phyloP scores from a whole-genome alignment of 2,888 invertebrate species.

The Drosophila demipolita region DNA sequence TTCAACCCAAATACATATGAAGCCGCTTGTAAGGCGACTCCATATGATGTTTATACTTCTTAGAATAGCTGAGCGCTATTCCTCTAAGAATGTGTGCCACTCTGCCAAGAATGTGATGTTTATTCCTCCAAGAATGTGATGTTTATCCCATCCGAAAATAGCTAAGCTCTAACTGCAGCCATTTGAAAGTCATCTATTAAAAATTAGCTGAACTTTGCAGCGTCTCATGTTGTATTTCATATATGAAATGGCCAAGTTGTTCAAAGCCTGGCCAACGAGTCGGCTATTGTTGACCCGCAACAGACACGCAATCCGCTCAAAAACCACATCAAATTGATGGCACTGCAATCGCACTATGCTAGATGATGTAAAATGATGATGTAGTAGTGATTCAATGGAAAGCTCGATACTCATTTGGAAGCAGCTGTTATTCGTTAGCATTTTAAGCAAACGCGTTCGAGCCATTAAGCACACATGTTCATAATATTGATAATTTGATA shows the following conservation, averaged over 20 bases:
- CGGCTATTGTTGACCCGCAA: background rate
- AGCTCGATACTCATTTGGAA: background rate
- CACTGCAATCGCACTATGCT: conserved; percentile 20
- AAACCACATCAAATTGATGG: conserved; percentile 1
- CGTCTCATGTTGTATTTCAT: too few species aligned
- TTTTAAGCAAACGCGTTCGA: conserved; percentile 34
- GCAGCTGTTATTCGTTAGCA: conserved; percentile 28
- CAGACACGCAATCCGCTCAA: background rate
- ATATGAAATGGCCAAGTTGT: background rate
- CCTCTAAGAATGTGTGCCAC: too few species aligned
- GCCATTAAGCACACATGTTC: conserved; percentile 57
- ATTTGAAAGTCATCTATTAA: too few species aligned
- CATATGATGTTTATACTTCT: too few species aligned
- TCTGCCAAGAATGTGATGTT: too few species aligned
- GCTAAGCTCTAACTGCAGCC: too few species aligned
- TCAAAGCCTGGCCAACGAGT: background rate
- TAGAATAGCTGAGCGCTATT: too few species aligned
- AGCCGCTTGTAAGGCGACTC: too few species aligned
- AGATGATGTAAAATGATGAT: background rate
- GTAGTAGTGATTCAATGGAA: conserved; percentile 19
- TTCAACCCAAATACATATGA: too few species aligned
- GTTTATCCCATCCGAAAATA: too few species aligned
- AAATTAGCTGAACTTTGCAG: too few species aligned
- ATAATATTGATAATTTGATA: conserved; percentile 62
- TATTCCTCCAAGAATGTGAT: too few species aligned